Conservation (phyloP, 2,797 vertebrate species). For the Gephyroberyx darwinii region DNA sequence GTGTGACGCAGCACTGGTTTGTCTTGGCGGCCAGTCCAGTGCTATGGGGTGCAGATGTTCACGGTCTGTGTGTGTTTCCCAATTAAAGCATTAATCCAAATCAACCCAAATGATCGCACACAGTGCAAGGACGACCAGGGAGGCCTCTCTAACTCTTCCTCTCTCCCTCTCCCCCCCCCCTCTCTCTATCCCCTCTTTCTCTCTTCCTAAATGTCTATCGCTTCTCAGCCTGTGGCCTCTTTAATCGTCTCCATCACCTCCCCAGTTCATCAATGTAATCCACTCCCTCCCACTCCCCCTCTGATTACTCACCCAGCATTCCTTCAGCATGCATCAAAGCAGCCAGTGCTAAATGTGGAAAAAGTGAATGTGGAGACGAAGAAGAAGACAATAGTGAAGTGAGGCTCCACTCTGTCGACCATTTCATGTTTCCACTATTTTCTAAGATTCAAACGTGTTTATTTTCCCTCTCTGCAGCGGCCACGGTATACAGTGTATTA, state of each 20-base stretch:
- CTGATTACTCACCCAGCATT: constrained; percentile 82
- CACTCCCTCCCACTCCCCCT: constrained; percentile 37
- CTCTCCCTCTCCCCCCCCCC: constrained; percentile 3
- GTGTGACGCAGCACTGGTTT: constrained; percentile 78
- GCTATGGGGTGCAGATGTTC: constrained; percentile 84
- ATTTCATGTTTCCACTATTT: constrained; percentile 74
- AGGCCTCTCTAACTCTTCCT: constrained; percentile 65
- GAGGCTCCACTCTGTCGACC: constrained; percentile 66
- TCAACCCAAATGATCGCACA: constrained; percentile 82
- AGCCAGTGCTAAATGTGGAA: constrained; percentile 83
- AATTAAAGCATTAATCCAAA: constrained; percentile 88
- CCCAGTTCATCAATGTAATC: constrained; percentile 75
- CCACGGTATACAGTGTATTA: constrained; percentile 31
- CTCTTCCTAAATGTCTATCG: constrained; percentile 75
- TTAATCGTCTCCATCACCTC: constrained; percentile 80
- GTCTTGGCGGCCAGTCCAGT: constrained; percentile 76
- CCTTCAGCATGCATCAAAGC: constrained; percentile 81
- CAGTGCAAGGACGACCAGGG: constrained; percentile 69
- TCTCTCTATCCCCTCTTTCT: constrained; percentile 35
- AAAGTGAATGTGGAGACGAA: constrained; percentile 77
- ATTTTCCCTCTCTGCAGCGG: constrained; percentile 41
- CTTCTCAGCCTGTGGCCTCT: constrained; percentile 78
- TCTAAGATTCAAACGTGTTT: constrained; percentile 60
- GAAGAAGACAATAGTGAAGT: constrained; percentile 71
- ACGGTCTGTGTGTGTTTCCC: constrained; percentile 80